Conservation (phyloP, 1,140 invertebrate genomes). For the Hycleus cichorii region DNA sequence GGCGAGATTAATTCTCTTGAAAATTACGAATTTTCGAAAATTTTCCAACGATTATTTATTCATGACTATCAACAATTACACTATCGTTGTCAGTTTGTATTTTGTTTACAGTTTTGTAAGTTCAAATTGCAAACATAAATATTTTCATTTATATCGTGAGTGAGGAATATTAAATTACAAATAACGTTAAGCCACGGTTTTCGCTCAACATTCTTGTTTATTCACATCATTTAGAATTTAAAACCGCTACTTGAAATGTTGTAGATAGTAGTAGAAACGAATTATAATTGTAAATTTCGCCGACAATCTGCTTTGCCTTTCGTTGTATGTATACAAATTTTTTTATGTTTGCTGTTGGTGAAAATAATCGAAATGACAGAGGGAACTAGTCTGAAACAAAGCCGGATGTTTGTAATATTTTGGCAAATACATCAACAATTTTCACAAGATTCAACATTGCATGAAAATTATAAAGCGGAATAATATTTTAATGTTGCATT, state of each 20-base stretch:
- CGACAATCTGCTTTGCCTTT: constrained; percentile 8
- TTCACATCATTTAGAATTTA: constrained; percentile 21
- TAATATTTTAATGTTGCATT: too few relatives aligned
- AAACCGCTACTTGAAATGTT: not conserved
- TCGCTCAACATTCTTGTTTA: constrained; percentile 16
- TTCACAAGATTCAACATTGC: not conserved
- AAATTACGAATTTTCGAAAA: too few relatives aligned
- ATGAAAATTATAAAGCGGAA: too few relatives aligned
- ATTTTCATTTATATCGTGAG: not conserved
- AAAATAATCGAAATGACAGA: not conserved
- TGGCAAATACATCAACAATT: not conserved
- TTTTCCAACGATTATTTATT: too few relatives aligned
- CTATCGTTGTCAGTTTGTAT: too few relatives aligned
- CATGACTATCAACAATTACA: too few relatives aligned
- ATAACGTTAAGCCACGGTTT: constrained; percentile 10
- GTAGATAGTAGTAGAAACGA: constrained; percentile 8
- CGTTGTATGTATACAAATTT: not conserved
- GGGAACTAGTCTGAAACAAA: not conserved
- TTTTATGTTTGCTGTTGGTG: too few relatives aligned
- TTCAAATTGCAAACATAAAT: too few relatives aligned
- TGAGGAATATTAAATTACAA: constrained; percentile 15
- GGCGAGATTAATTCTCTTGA: too few relatives aligned
- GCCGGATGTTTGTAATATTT: not conserved
- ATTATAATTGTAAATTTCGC: constrained; percentile 22
- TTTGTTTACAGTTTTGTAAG: too few relatives aligned